phyloP scores from a whole-genome alignment of 2,113 vertebrate species.

The Bubalus kerabau region DNA sequence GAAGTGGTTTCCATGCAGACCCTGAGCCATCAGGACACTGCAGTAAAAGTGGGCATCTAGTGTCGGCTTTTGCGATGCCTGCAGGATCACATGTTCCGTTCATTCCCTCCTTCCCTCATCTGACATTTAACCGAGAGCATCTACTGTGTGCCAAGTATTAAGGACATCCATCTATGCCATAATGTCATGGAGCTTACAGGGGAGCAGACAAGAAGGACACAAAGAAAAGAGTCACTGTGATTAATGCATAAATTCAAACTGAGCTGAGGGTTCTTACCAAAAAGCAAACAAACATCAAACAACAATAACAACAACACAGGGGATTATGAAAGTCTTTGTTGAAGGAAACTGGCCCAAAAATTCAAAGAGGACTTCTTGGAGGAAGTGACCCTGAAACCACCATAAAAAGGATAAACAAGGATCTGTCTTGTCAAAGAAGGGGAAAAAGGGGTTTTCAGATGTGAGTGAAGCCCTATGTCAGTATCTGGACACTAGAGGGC shows the following conservation, averaged over 20 bases:
- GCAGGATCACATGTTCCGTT: fast-evolving
- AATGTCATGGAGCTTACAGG: not conserved
- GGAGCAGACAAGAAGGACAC: not conserved
- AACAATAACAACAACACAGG: not conserved
- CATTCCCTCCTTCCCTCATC: not conserved
- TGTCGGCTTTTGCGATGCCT: fast-evolving
- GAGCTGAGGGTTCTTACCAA: not conserved
- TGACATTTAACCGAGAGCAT: not conserved
- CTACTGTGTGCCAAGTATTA: not conserved
- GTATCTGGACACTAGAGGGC: too few species aligned
- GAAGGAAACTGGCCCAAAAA: not conserved
- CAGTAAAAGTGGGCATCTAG: too few species aligned
- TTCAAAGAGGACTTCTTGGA: not conserved
- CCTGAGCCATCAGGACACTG: not conserved
- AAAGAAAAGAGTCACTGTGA: not conserved
- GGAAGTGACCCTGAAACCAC: not conserved
- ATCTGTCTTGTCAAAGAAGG: not conserved
- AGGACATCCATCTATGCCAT: not conserved
- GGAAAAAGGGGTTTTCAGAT: not conserved
- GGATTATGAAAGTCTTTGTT: not conserved
- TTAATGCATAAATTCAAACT: not conserved
- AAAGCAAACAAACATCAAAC: not conserved
- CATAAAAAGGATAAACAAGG: not conserved
- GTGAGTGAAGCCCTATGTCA: fast-evolving
- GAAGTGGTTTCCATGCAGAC: not conserved